Conservation (phyloP, 1,140 invertebrate genomes). For the Nasonia longicornis region DNA sequence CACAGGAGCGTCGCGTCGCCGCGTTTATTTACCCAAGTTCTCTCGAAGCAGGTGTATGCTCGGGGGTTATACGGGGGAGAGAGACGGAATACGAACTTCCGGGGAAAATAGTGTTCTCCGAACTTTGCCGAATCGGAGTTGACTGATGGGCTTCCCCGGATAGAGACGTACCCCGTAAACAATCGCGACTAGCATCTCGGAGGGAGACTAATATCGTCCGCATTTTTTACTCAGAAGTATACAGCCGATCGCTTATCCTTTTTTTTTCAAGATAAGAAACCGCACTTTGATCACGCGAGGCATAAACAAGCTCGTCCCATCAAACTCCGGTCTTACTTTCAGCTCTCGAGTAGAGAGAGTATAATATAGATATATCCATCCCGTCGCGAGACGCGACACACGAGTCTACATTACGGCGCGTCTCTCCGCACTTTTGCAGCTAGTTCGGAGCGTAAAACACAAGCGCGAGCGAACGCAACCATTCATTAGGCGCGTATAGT, state of each 20-base stretch:
- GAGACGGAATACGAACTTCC: background rate
- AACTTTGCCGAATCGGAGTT: background rate
- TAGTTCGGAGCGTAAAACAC: background rate
- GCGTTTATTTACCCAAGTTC: constrained; percentile 30
- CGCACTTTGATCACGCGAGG: background rate
- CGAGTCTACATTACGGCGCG: background rate
- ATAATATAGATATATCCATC: background rate
- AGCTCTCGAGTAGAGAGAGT: background rate
- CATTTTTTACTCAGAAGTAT: too few relatives aligned
- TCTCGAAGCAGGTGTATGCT: background rate
- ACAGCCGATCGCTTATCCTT: too few relatives aligned
- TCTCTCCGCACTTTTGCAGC: background rate
- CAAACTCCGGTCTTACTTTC: background rate
- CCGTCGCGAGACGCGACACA: background rate
- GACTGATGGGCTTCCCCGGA: background rate
- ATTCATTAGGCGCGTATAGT: background rate
- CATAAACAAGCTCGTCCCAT: background rate
- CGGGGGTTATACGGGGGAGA: background rate
- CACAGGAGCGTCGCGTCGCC: background rate
- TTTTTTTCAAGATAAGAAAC: too few relatives aligned
- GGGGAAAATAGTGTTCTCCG: background rate
- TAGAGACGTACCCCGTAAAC: too few relatives aligned
- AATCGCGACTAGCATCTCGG: too few relatives aligned
- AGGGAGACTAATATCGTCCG: too few relatives aligned
- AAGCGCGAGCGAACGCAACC: background rate